Evolutionary conservation across 2,888 invertebrate species (phyloP).

Genomic region (Coenonympha arcania): DNA sequence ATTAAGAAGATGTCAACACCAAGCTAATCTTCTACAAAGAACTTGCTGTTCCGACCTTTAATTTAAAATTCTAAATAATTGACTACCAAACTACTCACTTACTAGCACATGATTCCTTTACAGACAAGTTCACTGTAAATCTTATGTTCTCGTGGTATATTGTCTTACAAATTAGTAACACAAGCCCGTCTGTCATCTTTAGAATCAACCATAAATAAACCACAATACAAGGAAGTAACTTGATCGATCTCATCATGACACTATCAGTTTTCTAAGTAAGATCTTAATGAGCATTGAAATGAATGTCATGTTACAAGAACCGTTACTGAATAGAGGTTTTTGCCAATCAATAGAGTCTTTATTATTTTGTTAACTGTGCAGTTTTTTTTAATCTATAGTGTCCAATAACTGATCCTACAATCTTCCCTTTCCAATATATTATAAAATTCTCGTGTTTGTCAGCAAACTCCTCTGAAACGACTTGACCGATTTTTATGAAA

Average conservation of each 20-base stretch:
- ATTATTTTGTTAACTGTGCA: too few relatives aligned
- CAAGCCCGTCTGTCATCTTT: conserved; percentile 22
- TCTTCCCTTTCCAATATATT: too few relatives aligned
- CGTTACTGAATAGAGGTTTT: conserved; percentile 2
- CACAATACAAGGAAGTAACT: conserved; percentile 48
- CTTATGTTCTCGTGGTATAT: conserved; percentile 11
- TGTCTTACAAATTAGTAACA: conserved; percentile 17
- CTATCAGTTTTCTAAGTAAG: neutral
- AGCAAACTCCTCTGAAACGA: too few relatives aligned
- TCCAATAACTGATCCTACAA: too few relatives aligned
- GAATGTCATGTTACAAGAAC: neutral
- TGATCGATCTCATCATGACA: conserved; percentile 16
- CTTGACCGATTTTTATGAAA: too few relatives aligned
- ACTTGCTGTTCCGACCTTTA: too few relatives aligned
- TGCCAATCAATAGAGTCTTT: neutral
- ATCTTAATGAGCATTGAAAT: neutral
- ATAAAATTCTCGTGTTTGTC: too few relatives aligned
- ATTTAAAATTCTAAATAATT: too few relatives aligned
- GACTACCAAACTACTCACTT: too few relatives aligned
- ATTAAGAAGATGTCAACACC: too few relatives aligned
- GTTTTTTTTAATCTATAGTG: too few relatives aligned
- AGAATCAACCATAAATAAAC: conserved; percentile 30
- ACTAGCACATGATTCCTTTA: neutral
- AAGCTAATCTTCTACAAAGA: too few relatives aligned
- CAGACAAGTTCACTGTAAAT: neutral